phyloP scores from a whole-genome alignment of 2,797 vertebrate species.

The Austrolebias charrua region DNA sequence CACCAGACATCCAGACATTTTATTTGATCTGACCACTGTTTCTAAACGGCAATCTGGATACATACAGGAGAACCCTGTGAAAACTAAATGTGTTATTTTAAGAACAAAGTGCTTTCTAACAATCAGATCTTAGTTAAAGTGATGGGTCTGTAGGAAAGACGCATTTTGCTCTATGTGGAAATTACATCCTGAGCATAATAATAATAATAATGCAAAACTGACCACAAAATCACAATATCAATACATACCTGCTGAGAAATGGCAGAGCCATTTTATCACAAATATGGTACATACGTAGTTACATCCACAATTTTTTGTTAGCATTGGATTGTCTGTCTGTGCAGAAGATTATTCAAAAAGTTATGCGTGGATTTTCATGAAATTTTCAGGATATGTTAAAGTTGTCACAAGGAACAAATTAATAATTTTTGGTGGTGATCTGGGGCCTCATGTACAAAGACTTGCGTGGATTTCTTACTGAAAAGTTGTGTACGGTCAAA shows the following conservation, averaged over 20 bases:
- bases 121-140: slow-evolving; percentile 3
- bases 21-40: too few relatives aligned
- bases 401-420: too few relatives aligned
- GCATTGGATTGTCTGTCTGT: too few relatives aligned
- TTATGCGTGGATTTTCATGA: too few relatives aligned
- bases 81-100: background rate
- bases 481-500: too few relatives aligned
- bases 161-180: background rate
- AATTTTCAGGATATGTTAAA: too few relatives aligned
- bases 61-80: background rate
- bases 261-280: background rate
- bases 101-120: background rate
- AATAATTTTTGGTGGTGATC: too few relatives aligned
- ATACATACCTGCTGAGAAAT: background rate
- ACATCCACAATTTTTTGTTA: background rate
- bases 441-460: too few relatives aligned
- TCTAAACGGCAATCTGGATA: background rate
- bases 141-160: background rate
- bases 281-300: background rate
- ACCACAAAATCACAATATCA: background rate
- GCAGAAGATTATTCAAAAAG: too few relatives aligned
- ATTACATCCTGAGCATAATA: background rate
- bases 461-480: too few relatives aligned
- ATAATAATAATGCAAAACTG: background rate
- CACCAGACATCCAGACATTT: too few relatives aligned